Base-by-base conservation (phyloP, 2,113 vertebrate genomes). In the Rhinoderma darwinii region DNA sequence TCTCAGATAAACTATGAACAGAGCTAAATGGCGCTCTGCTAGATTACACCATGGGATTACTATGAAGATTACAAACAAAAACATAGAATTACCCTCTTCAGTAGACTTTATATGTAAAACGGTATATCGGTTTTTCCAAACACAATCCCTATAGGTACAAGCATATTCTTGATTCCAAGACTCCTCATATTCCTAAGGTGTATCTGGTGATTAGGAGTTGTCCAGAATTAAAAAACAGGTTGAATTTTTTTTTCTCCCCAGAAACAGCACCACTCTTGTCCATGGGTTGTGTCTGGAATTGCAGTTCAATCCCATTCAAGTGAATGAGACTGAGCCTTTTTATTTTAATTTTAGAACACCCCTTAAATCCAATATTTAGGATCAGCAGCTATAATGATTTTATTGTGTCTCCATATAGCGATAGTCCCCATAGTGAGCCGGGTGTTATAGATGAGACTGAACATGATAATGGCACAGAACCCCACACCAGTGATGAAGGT, bases 401-500 rank as follows among this genome's bases (percentile, higher is more conserved):
- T 63, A 7, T 68, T 35, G 1, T 68, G 32, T 68, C 37, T 88
- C n/a, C 1, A 86, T 93, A 1, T 91, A 99, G 98, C 51, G 98
- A 99, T 91, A 99, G 98, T 90, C 98, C 98, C 0, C 98, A 99
- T 94, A 99, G 98, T 6, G 98, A 99, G 91, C 98, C 98, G 0
- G 98, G 98, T 85, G 96, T 97, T 88, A 98, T 99, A 1, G 98
- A 99, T 9, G 98, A 99, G 37, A 93, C 88, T 17, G 98, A 99
- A 89, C 96, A 96, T 0, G 97, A 99, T 93, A 99, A 99, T 6
- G 97, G 98, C 88, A 99, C 97, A 0, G 98, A 99, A 91, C 97
- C 97, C 0, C 98, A 99, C 92, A 99, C 98, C 74, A 99, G 98
- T 0, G 98, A 99, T 5, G 98, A 99, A 73, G 98, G 98, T 99